Percentiles rank a stretch among this genome's conserved stretches.
Conservation (phyloP, 2,113 vertebrate species). For the Tetraodon nigroviridis region DNA sequence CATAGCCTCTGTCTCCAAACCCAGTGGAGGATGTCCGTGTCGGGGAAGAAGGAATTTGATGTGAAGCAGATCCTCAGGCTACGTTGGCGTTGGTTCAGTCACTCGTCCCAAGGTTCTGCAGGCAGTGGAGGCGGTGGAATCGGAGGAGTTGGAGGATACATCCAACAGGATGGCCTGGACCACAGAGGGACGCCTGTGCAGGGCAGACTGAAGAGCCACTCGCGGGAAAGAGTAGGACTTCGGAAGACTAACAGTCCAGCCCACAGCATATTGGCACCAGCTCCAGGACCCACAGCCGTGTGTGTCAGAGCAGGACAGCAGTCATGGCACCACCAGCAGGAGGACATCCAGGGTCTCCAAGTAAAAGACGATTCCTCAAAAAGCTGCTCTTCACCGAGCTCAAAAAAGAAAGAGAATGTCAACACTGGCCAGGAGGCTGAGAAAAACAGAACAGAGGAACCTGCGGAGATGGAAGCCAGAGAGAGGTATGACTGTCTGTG, state of each 20-base stretch:
- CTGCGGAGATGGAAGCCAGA: constrained; percentile 75
- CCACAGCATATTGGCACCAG: constrained; percentile 83
- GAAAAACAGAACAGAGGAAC: constrained; percentile 78
- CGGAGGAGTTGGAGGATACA: constrained; percentile 80
- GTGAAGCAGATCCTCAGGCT: constrained; percentile 97
- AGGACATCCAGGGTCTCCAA: constrained; percentile 79
- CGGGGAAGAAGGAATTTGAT: constrained; percentile 95
- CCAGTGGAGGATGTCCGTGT: constrained; percentile 84
- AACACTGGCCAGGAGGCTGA: constrained; percentile 70
- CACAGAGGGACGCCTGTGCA: constrained; percentile 84
- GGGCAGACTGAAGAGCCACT: constrained; percentile 87
- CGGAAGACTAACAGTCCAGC: constrained; percentile 84
- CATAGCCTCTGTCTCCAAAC: constrained; percentile 58
- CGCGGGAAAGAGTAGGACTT: constrained; percentile 83
- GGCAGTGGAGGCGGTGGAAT: constrained; percentile 63
- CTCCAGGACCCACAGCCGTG: constrained; percentile 78
- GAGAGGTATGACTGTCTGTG: constrained; percentile 80
- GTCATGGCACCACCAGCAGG: constrained; percentile 81
- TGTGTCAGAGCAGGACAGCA: constrained; percentile 78
- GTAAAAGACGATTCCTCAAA: constrained; percentile 78
- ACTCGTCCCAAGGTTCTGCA: constrained; percentile 85
- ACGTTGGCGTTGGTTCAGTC: constrained; percentile 96
- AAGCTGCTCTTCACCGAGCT: constrained; percentile 64
- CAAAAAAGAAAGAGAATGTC: constrained; percentile 73
- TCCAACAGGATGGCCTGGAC: constrained; percentile 92